Evolutionary conservation across 2,888 invertebrate species (phyloP).

Genomic region (Podabrus alpinus): DNA sequence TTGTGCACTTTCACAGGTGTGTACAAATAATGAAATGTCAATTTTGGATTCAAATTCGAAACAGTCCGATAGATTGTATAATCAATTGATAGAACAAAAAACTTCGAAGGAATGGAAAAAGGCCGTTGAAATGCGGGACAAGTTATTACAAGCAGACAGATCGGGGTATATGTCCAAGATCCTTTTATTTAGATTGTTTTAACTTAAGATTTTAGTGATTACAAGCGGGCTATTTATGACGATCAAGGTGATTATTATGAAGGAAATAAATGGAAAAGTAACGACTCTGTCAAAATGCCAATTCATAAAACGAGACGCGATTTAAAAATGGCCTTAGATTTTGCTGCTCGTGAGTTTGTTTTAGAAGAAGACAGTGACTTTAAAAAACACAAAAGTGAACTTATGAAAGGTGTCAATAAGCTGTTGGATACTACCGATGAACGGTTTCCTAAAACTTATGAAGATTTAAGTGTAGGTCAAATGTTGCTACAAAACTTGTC

Average conservation of each 20-base stretch:
- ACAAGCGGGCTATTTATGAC: constrained; percentile 81
- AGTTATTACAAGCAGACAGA: constrained; percentile 81
- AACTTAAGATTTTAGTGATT: constrained; percentile 59
- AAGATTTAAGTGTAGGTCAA: constrained; percentile 21
- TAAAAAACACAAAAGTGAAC: constrained; percentile 34
- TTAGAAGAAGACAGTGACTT: constrained; percentile 43
- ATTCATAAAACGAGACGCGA: constrained; percentile 43
- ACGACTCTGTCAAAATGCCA: constrained; percentile 8
- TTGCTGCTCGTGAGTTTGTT: constrained; percentile 47
- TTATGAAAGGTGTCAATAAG: constrained; percentile 40
- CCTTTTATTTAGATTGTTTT: constrained; percentile 15
- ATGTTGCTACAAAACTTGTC: neutral
- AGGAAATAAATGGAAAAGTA: constrained; percentile 54
- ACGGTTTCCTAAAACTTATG: constrained; percentile 38
- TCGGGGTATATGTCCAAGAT: constrained; percentile 62
- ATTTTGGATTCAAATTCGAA: constrained; percentile 69
- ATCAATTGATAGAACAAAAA: constrained; percentile 65
- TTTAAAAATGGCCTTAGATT: constrained; percentile 52
- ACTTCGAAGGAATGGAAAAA: constrained; percentile 66
- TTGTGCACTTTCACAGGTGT: constrained; percentile 61
- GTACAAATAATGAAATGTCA: constrained; percentile 72
- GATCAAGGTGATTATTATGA: constrained; percentile 92
- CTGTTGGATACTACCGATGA: constrained; percentile 37
- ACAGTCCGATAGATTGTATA: constrained; percentile 68
- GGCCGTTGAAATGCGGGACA: constrained; percentile 79